phyloP scores from a whole-genome alignment of 2,888 invertebrate genomes.

The Cylindroiulus punctatus region DNA sequence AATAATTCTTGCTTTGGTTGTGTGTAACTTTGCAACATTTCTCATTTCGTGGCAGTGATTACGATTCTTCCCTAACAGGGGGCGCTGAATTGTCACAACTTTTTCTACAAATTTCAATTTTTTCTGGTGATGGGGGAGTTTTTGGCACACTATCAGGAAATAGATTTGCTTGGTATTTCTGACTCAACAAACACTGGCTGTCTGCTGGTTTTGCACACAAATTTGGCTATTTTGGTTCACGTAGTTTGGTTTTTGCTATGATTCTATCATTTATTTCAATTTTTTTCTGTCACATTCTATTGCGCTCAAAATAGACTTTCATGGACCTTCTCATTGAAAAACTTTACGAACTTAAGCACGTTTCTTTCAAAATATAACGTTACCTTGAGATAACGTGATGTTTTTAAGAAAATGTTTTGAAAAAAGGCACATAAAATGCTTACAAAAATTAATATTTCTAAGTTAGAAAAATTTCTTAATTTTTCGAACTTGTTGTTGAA shows the following conservation, averaged over 20 bases:
- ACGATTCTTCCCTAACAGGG: not conserved
- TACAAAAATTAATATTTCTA: no score
- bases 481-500: no score
- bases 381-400: no score
- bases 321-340: not conserved
- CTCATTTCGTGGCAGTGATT: not conserved
- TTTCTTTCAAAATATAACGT: no score
- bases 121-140: conserved; percentile 24
- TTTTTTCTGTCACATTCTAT: not conserved
- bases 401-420: no score
- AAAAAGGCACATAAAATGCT: no score
- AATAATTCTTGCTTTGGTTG: not conserved
- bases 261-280: not conserved
- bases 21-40: not conserved
- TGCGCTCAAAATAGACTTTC: not conserved
- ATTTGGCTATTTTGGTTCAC: conserved; percentile 29
- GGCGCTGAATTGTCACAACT: not conserved
- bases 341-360: no score
- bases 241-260: not conserved
- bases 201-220: not conserved
- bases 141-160: conserved; percentile 31
- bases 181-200: conserved; percentile 38
- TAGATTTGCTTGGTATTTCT: conserved; percentile 28
- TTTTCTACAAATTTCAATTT: not conserved
- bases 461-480: no score